These are phyloP conservation scores for Pseudotriccus pelzelni DNA, from an alignment of 2,797 vertebrate species.

Conservation along the genomic window DNA sequence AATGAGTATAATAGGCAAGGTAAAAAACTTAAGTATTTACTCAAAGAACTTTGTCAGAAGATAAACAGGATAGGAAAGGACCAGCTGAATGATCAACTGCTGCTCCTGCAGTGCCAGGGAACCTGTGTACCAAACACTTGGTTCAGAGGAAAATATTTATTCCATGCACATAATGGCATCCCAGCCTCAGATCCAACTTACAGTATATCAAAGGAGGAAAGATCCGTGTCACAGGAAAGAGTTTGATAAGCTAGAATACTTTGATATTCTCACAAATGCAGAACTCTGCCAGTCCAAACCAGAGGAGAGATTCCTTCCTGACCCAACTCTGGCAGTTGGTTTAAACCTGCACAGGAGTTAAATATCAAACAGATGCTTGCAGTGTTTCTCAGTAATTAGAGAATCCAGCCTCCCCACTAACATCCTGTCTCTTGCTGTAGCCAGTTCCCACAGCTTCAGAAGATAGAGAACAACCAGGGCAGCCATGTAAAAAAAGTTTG, in stretches of 20 bases:
- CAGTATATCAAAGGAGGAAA: background rate
- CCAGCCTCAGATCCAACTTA: background rate
- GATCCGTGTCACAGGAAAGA: background rate
- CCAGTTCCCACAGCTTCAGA: background rate
- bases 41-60: background rate
- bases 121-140: background rate
- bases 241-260: background rate
- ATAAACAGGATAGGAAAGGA: background rate
- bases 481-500: background rate
- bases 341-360: background rate
- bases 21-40: background rate
- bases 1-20: background rate
- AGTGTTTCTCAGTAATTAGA: background rate
- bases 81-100: background rate
- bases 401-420: background rate
- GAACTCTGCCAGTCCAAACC: background rate
- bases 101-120: background rate
- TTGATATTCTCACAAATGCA: background rate
- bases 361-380: background rate
- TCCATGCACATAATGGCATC: background rate
- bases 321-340: background rate
- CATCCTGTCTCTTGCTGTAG: background rate
- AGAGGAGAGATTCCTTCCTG: background rate
- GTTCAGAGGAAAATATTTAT: background rate
- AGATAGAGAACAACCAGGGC: background rate